Evolutionary conservation across 1,140 invertebrate genomes (phyloP), one percentile per base, ranked within the genome.

Genomic region (Drosophila serrata): DNA sequence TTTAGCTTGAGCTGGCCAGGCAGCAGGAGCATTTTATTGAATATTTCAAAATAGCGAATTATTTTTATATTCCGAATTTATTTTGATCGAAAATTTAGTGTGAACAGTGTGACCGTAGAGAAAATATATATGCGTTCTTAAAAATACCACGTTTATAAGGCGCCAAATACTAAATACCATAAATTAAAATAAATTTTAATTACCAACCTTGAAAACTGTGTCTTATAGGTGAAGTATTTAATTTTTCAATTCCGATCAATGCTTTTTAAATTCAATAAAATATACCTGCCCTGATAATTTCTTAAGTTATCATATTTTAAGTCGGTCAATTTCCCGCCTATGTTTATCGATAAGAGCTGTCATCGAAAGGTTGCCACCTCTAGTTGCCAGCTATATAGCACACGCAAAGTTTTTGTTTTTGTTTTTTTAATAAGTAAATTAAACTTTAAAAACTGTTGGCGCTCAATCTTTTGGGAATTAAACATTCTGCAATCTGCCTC

Each of bases 41-140:
- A 9, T 46, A 43, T 46, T 65, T 51, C 31, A 56, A n/a, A 45
- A 27, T 29, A 2, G 62, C 55, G 31, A 55, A 55, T 53, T 39
- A 56, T 59, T 59, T 46, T 31, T 67, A 51, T 56, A 53, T 60
- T 75, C 72, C 72, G n/a, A 55, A 75, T 77, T 67, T 76, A 58
- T 57, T 65, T 51, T 76, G 45, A 65, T 65, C 39, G 74, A 76
- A 73, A 53, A 67, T 67, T 55, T 65, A 35, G 35, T 58, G 55
- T 67, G 29, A 24, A 17, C 6, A 48, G 31, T 53, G 49, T 53
- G 49, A 15, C 49, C 49, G 49, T 53, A 9, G 9, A 15, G 7
- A 5, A 35, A 31, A 49, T 49, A 49, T 31, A 35, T 9, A 24
- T 1, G 12, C 19, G 15, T 53, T 8, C 45, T 15, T 8, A 13